These are phyloP conservation scores for Anas platyrhynchos DNA, from an alignment of 2,113 vertebrate genomes.

Conservation along the genomic window DNA sequence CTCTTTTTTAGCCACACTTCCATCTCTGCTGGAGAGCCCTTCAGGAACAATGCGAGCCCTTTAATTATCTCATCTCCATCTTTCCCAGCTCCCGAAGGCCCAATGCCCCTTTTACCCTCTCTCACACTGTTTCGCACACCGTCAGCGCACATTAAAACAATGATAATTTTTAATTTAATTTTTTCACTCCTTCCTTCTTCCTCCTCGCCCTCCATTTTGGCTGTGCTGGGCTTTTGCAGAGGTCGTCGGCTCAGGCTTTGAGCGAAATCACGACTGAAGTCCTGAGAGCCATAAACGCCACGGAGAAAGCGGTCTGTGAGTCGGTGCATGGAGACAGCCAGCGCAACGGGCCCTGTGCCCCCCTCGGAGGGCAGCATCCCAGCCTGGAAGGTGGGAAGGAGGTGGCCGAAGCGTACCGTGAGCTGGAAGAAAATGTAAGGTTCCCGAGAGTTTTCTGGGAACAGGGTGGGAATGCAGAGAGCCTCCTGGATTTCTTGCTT, in stretches of 20 bases:
- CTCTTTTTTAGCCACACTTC: neutral
- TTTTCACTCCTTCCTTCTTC: neutral
- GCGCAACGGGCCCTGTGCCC: neutral
- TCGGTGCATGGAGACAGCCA: constrained; percentile 41
- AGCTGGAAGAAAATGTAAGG: constrained; percentile 88
- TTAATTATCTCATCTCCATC: constrained; percentile 6
- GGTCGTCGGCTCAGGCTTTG: constrained; percentile 82
- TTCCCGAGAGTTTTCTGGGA: neutral
- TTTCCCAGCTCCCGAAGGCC: neutral
- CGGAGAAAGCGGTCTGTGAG: constrained; percentile 80
- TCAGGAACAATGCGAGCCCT: neutral
- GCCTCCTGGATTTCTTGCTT: neutral
- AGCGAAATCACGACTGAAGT: constrained; percentile 87
- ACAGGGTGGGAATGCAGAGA: neutral
- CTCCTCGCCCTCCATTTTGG: constrained; percentile 43
- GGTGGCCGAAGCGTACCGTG: constrained; percentile 70
- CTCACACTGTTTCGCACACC: neutral
- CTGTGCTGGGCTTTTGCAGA: constrained; percentile 79
- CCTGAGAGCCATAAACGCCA: constrained; percentile 86
- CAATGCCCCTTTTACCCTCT: neutral
- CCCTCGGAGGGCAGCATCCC: neutral
- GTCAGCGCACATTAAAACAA: constrained; percentile 41
- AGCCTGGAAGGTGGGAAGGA: neutral
- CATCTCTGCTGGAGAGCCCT: constrained; percentile 13
- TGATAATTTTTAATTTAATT: neutral